Percentiles rank a stretch among this genome's conserved stretches.
Evolutionary conservation across 2,888 invertebrate species (phyloP).

Genomic region (Allophyes oxyacanthae): DNA sequence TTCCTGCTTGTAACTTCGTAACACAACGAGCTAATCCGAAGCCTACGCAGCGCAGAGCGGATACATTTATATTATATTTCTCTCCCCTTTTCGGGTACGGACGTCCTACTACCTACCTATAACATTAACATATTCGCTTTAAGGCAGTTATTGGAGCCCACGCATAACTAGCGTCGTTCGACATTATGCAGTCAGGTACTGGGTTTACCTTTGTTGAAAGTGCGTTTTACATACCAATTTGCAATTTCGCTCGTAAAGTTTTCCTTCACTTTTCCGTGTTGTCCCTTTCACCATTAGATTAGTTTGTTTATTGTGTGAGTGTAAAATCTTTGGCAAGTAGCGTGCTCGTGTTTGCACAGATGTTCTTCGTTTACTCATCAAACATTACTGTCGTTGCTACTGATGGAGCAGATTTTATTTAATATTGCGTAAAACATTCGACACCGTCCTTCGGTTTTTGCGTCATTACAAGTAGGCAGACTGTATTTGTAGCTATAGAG

Average conservation of each 20-base stretch:
- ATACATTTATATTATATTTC: conserved; percentile 82
- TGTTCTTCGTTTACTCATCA: conserved; percentile 75
- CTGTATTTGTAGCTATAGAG: background rate
- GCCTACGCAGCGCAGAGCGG: conserved; percentile 78
- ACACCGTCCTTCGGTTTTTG: conserved; percentile 60
- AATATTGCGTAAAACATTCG: conserved; percentile 68
- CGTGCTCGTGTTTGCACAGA: conserved; percentile 68
- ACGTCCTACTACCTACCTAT: conserved; percentile 81
- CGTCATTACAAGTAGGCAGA: conserved; percentile 54
- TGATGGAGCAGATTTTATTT: conserved; percentile 64
- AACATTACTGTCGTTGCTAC: conserved; percentile 65
- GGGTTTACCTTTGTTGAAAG: conserved; percentile 41
- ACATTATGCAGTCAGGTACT: conserved; percentile 47
- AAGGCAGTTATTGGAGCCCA: conserved; percentile 73
- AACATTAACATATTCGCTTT: conserved; percentile 80
- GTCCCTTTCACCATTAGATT: conserved; percentile 65
- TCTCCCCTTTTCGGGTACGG: conserved; percentile 84
- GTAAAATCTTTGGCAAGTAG: conserved; percentile 71
- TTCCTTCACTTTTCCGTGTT: conserved; percentile 53
- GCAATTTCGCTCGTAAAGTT: conserved; percentile 52
- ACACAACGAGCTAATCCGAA: conserved; percentile 63
- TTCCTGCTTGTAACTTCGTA: conserved; percentile 40
- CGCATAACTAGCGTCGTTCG: conserved; percentile 57
- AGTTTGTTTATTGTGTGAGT: conserved; percentile 63
- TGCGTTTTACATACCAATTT: conserved; percentile 51